A percentile compares a stretch with the other conserved stretches of the same genome.
These are phyloP conservation scores for Dolichopus griseipennis DNA, from an alignment of 2,888 invertebrate species.

Conservation along the genomic window DNA sequence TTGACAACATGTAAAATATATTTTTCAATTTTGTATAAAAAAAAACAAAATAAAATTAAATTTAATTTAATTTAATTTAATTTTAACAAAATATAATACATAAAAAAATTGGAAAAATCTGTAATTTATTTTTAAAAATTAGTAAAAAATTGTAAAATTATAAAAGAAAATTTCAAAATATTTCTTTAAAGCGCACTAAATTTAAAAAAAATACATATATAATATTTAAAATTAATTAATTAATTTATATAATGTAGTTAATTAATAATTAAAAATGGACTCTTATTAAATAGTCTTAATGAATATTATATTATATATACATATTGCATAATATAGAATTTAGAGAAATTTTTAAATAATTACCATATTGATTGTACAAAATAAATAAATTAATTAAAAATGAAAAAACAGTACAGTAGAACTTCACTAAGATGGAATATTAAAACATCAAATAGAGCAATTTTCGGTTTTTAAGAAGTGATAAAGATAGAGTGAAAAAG, in stretches of 20 bases:
- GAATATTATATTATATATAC: too few relatives aligned
- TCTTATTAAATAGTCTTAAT: not conserved
- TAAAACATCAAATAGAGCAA: too few relatives aligned
- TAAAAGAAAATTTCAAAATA: not conserved
- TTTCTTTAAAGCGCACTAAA: not conserved
- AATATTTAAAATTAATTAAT: not conserved
- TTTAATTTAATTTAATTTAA: too few relatives aligned
- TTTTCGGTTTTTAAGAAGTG: too few relatives aligned
- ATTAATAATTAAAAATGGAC: not conserved
- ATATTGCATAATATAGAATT: not conserved
- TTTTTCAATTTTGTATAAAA: too few relatives aligned
- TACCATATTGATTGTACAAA: not conserved
- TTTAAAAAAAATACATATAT: not conserved
- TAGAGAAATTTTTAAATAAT: slow-evolving; percentile 5
- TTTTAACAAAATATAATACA: not conserved
- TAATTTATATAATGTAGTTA: not conserved
- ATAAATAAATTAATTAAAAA: not conserved
- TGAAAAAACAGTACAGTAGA: too few relatives aligned
- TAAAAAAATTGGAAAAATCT: not conserved
- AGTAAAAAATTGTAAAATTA: not conserved
- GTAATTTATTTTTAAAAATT: slow-evolving; percentile 2
- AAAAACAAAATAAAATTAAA: too few relatives aligned
- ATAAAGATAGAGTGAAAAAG: too few relatives aligned
- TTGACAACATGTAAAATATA: too few relatives aligned
- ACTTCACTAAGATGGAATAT: too few relatives aligned